Evolutionary conservation across 2,797 vertebrate species (phyloP).

Genomic region (Poeciliopsis gracilis): DNA sequence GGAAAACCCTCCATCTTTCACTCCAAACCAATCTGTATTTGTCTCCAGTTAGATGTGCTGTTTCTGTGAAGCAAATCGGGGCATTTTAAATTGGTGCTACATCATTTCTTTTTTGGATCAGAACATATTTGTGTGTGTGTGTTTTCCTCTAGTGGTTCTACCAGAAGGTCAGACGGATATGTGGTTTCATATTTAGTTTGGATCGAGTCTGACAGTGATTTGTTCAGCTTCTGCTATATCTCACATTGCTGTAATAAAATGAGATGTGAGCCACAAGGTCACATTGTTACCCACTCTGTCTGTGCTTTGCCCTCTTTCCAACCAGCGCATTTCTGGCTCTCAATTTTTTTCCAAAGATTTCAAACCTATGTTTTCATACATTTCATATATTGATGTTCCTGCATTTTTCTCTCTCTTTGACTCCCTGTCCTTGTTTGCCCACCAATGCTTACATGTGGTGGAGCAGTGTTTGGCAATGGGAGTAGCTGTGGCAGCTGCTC

Average conservation of each 20-base stretch:
- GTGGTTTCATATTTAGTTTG: constrained; percentile 72
- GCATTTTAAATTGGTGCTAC: constrained; percentile 28
- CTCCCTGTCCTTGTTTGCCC: constrained; percentile 26
- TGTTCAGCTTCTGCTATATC: constrained; percentile 58
- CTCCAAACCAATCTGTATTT: constrained; percentile 23
- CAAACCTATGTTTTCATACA: constrained; percentile 8
- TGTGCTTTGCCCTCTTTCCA: constrained; percentile 16
- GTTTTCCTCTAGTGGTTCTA: constrained; percentile 26
- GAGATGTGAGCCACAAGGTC: constrained; percentile 63
- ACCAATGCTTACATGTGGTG: constrained; percentile 48
- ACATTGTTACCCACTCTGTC: constrained; percentile 23
- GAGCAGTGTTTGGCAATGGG: constrained; percentile 58
- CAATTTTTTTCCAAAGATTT: neutral
- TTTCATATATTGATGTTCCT: constrained; percentile 15
- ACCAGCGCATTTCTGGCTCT: constrained; percentile 1
- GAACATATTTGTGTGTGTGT: constrained; percentile 33
- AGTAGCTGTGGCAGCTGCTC: constrained; percentile 47
- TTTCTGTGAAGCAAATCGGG: constrained; percentile 41
- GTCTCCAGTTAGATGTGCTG: constrained; percentile 17
- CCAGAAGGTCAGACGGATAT: constrained; percentile 57
- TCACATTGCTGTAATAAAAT: constrained; percentile 57
- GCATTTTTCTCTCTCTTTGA: constrained; percentile 28
- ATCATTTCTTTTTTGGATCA: constrained; percentile 50
- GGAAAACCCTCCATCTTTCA: constrained; percentile 44
- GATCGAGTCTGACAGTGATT: constrained; percentile 64